These are phyloP conservation scores for Eilema depressum DNA, from an alignment of 2,888 invertebrate genomes.

Conservation along the genomic window DNA sequence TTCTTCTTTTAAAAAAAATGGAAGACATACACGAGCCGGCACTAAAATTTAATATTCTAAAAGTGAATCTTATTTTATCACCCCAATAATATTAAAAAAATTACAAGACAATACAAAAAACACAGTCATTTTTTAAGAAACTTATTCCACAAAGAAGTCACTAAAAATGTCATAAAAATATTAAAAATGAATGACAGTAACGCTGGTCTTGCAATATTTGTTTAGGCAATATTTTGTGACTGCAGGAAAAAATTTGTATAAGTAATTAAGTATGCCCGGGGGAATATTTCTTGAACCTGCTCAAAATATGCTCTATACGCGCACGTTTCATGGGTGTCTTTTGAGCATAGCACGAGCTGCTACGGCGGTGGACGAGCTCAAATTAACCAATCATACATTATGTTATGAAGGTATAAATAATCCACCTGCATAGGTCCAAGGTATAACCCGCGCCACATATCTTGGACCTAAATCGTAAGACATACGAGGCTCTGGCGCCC, in stretches of 20 bases:
- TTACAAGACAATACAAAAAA: conserved; percentile 4
- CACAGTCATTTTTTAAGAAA: conserved; percentile 1
- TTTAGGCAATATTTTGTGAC: background rate
- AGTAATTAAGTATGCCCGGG: too few species aligned
- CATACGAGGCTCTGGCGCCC: too few species aligned
- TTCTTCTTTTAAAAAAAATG: background rate
- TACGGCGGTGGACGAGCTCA: too few species aligned
- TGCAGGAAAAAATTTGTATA: background rate
- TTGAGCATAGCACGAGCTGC: too few species aligned
- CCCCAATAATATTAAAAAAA: conserved; percentile 11
- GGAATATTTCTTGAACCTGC: too few species aligned
- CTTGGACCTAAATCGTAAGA: too few species aligned
- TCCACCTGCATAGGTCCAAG: too few species aligned
- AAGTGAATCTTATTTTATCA: conserved; percentile 26
- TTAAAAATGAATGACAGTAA: conserved; percentile 12
- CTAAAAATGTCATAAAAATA: conserved; percentile 14
- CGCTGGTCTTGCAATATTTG: background rate
- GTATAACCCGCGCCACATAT: too few species aligned
- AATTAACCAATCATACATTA: too few species aligned
- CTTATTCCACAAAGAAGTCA: conserved; percentile 17
- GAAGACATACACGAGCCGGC: background rate
- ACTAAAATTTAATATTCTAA: conserved; percentile 13
- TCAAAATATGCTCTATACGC: too few species aligned
- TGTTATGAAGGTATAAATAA: too few species aligned
- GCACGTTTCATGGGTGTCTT: too few species aligned